Evolutionary conservation across 2,888 invertebrate species (phyloP).

Genomic region (Mactromeris polynyma): DNA sequence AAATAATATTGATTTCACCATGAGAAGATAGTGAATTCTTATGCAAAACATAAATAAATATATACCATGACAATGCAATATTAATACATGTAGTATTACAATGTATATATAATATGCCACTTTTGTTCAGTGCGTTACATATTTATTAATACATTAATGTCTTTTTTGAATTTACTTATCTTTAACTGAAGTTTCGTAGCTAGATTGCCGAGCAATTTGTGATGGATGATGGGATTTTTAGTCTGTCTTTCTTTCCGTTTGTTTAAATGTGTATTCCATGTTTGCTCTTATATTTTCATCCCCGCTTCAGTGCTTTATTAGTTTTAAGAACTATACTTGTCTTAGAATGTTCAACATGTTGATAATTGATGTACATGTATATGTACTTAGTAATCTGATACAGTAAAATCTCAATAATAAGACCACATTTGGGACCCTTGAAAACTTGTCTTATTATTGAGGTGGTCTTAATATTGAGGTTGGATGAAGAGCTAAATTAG

Average conservation of each 20-base stretch:
- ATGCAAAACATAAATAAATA: neutral
- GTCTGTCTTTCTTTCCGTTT: neutral
- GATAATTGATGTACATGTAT: no score
- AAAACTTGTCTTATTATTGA: no score
- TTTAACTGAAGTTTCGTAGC: neutral
- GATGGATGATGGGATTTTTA: neutral
- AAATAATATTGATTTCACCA: neutral
- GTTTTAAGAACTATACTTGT: neutral
- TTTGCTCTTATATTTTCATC: neutral
- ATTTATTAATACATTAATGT: conserved; percentile 1
- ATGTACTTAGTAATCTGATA: no score
- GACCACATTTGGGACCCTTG: no score
- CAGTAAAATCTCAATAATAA: no score
- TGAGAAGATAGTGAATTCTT: neutral
- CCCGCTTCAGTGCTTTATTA: neutral
- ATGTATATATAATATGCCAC: neutral
- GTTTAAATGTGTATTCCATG: neutral
- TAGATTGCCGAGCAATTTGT: conserved; percentile 2
- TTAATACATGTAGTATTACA: neutral
- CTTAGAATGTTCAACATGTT: no score
- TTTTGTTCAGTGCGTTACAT: neutral
- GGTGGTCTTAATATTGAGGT: no score
- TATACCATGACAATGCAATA: neutral
- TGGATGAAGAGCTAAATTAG: no score
- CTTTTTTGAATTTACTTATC: neutral